Percentiles rank a stretch among this genome's conserved stretches.
Evolutionary conservation across 2,797 vertebrate species (phyloP).

Genomic region (Etheostoma nigrum): DNA sequence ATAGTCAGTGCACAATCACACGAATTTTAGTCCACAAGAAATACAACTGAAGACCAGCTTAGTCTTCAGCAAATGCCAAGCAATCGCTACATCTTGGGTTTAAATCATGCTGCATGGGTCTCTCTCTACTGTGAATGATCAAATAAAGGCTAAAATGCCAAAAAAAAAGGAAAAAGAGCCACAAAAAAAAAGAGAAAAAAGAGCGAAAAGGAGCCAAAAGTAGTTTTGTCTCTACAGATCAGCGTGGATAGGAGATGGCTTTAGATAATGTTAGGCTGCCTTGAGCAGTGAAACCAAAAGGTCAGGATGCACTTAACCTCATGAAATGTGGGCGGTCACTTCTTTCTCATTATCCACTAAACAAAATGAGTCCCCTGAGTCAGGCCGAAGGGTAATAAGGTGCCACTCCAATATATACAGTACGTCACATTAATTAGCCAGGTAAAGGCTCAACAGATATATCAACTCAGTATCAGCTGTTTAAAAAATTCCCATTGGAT

Average conservation of each 20-base stretch:
- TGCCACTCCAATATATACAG: constrained; percentile 1
- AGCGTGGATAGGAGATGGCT: constrained; percentile 36
- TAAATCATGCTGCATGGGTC: not conserved
- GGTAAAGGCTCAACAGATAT: not conserved
- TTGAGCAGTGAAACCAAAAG: constrained; percentile 63
- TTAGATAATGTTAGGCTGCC: constrained; percentile 48
- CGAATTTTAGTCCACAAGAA: constrained; percentile 3
- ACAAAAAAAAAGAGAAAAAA: no score
- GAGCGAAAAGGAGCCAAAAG: constrained; percentile 25
- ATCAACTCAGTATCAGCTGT: not conserved
- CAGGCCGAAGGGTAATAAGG: constrained; percentile 15
- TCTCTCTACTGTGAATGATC: constrained; percentile 16
- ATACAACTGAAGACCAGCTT: constrained; percentile 6
- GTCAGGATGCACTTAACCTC: constrained; percentile 72
- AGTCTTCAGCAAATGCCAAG: not conserved
- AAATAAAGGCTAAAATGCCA: constrained; percentile 39
- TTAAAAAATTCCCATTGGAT: not conserved
- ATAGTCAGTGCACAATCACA: not conserved
- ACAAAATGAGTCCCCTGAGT: constrained; percentile 34
- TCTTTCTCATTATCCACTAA: constrained; percentile 21
- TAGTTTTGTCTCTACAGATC: constrained; percentile 54
- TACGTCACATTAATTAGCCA: not conserved
- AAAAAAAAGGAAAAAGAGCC: constrained; percentile 16
- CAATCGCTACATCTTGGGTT: not conserved
- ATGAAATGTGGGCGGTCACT: constrained; percentile 58